Percentiles rank a stretch among this genome's conserved stretches.
Evolutionary conservation across 2,797 vertebrate species (phyloP).

Genomic region (Notamacropus eugenii): DNA sequence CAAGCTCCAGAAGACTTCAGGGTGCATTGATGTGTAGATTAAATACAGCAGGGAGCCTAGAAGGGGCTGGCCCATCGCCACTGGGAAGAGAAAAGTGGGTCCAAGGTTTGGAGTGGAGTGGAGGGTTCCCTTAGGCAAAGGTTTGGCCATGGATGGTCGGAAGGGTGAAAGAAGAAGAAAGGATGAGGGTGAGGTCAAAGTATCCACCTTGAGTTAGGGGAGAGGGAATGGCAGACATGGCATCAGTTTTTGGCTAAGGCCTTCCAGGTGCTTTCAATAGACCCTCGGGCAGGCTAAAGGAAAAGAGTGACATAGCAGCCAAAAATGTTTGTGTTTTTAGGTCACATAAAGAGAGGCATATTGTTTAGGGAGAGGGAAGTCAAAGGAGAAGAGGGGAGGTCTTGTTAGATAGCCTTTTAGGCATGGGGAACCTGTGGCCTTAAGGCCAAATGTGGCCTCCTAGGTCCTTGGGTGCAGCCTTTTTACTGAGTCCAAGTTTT

Average conservation of each 20-base stretch:
- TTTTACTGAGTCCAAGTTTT: no score
- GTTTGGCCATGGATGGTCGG: neutral
- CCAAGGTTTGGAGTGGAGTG: neutral
- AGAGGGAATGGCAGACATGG: neutral
- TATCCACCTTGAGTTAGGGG: neutral
- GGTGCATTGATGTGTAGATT: neutral
- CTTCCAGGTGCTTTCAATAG: neutral
- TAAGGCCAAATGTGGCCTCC: no score
- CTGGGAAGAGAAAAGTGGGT: neutral
- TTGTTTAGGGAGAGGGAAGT: neutral
- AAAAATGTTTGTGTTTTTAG: neutral
- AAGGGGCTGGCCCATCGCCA: neutral
- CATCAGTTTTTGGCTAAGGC: neutral
- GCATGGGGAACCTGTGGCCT: no score
- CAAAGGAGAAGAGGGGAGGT: neutral
- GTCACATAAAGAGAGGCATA: neutral
- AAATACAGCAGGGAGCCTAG: neutral
- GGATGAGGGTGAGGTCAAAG: neutral
- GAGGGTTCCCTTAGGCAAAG: neutral
- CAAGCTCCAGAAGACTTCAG: neutral
- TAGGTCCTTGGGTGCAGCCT: no score
- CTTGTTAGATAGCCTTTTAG: neutral
- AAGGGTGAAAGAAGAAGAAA: neutral
- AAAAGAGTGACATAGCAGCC: neutral
- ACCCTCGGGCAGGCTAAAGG: neutral